Evolutionary conservation across 2,888 invertebrate genomes (phyloP).

Genomic region (Lithophane leautieri): DNA sequence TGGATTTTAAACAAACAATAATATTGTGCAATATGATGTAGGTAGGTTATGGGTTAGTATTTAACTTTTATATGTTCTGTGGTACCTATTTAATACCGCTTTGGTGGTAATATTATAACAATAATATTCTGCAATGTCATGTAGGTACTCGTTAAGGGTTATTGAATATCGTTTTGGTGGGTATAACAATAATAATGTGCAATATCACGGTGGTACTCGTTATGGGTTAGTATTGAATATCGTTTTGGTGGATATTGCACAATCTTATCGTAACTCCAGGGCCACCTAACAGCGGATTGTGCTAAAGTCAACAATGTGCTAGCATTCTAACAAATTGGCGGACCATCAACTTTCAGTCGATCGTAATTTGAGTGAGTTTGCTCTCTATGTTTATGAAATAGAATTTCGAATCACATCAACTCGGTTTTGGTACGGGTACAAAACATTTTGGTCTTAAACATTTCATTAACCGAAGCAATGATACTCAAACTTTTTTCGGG

Average conservation of each 20-base stretch:
- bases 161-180: no score
- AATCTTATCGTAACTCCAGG: background rate
- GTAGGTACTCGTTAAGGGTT: no score
- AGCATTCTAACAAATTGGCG: background rate
- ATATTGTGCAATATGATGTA: background rate
- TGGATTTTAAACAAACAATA: background rate
- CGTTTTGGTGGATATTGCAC: background rate
- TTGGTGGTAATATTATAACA: no score
- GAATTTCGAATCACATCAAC: constrained; percentile 1
- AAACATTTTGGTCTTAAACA: background rate
- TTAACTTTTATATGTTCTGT: no score
- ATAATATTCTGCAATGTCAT: no score
- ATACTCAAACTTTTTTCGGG: background rate
- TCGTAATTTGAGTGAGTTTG: background rate
- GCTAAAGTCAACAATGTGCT: background rate
- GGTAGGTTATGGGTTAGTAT: background rate
- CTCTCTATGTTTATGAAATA: background rate
- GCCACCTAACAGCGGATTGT: background rate
- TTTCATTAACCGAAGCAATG: background rate
- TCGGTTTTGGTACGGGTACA: background rate
- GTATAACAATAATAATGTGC: no score
- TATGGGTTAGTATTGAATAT: background rate
- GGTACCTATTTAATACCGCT: no score
- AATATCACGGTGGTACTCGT: background rate
- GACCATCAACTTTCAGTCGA: background rate